These are phyloP conservation scores for Oryzias celebensis DNA, from an alignment of 2,113 vertebrate species.

Conservation along the genomic window DNA sequence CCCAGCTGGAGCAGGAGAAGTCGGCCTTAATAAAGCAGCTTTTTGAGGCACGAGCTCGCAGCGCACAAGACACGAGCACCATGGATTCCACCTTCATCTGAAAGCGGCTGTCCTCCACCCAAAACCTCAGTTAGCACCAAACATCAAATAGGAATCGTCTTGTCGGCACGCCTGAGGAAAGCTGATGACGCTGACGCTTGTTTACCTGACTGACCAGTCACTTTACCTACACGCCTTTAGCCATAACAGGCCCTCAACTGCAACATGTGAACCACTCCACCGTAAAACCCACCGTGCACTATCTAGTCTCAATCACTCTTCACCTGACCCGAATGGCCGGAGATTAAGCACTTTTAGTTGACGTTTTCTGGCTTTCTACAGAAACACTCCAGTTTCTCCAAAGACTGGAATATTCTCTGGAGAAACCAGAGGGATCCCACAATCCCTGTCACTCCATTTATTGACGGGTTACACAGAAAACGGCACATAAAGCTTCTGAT, in stretches of 20 bases:
- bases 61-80: slow-evolving; percentile 79
- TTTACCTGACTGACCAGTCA: slow-evolving; percentile 42
- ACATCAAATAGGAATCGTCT: slow-evolving; percentile 8
- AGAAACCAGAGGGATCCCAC: slow-evolving; percentile 8
- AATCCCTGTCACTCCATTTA: slow-evolving; percentile 19
- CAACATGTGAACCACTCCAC: slow-evolving; percentile 34
- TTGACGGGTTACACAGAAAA: slow-evolving; percentile 6
- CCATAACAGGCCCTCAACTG: slow-evolving; percentile 17
- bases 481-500: slow-evolving; percentile 8
- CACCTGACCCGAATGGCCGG: not conserved
- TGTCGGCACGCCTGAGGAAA: not conserved
- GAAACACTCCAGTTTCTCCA: slow-evolving; percentile 10
- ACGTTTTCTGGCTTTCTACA: slow-evolving; percentile 12
- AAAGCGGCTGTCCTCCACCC: slow-evolving; percentile 17
- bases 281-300: slow-evolving; percentile 28
- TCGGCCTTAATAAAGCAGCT: slow-evolving; percentile 94
- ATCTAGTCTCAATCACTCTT: slow-evolving; percentile 27
- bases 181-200: slow-evolving; percentile 25
- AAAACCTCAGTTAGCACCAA: not conserved
- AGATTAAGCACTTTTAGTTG: slow-evolving; percentile 15
- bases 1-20: slow-evolving; percentile 96
- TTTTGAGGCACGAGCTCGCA: slow-evolving; percentile 86
- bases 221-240: slow-evolving; percentile 54
- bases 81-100: slow-evolving; percentile 95
- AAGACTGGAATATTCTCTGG: slow-evolving; percentile 3